phyloP scores from a whole-genome alignment of 2,888 invertebrate species.

The Melanostoma scalare region DNA sequence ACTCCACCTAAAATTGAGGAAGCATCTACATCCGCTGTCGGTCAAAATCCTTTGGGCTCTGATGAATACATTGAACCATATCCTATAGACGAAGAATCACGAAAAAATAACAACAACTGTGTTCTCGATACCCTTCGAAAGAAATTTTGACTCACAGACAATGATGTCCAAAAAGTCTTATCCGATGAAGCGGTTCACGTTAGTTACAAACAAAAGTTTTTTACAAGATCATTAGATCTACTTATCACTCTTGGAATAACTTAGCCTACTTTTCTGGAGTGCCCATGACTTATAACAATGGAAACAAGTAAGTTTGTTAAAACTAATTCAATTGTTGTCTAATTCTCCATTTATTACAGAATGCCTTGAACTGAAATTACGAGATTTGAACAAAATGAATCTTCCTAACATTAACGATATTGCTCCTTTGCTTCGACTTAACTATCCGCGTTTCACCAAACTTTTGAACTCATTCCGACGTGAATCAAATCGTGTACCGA shows the following conservation, averaged over 20 bases:
- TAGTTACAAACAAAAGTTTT: slow-evolving; percentile 69
- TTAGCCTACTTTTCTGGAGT: slow-evolving; percentile 77
- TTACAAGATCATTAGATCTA: slow-evolving; percentile 71
- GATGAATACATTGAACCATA: slow-evolving; percentile 77
- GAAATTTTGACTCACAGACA: slow-evolving; percentile 73
- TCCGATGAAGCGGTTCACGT: slow-evolving; percentile 75
- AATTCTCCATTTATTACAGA: too few species aligned
- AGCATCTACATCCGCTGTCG: too few species aligned
- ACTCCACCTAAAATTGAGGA: too few species aligned
- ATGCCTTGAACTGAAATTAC: slow-evolving; percentile 78
- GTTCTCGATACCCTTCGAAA: slow-evolving; percentile 73
- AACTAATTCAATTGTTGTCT: too few species aligned
- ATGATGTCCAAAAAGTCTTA: slow-evolving; percentile 75
- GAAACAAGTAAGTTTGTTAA: too few species aligned
- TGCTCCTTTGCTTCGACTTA: slow-evolving; percentile 83
- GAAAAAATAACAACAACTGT: slow-evolving; percentile 4
- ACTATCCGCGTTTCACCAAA: slow-evolving; percentile 72
- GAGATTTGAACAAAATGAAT: slow-evolving; percentile 81
- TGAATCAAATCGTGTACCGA: too few species aligned
- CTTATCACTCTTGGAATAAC: slow-evolving; percentile 75
- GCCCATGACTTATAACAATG: slow-evolving; percentile 77
- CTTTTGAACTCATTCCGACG: too few species aligned
- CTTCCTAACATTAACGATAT: slow-evolving; percentile 83
- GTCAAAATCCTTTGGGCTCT: slow-evolving; percentile 49
- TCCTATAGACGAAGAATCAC: slow-evolving; percentile 72